Evolutionary conservation across 2,113 vertebrate genomes (phyloP), one percentile per base, ranked within the genome.

Genomic region (Varanus salvator): DNA sequence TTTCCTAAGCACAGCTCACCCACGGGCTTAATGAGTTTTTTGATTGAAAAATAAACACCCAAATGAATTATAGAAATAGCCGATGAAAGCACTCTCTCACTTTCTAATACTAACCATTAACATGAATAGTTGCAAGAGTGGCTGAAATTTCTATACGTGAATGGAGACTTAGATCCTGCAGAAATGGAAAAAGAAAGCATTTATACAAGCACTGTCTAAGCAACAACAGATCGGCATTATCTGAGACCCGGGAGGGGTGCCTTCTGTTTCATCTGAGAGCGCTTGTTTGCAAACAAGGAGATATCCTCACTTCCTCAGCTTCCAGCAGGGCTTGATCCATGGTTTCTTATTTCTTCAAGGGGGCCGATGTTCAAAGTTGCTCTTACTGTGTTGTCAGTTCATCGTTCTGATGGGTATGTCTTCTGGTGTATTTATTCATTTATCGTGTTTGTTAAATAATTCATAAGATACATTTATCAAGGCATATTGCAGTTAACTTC

Each of bases 11-110:
- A 94, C 82, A 91, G 88, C 93, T 95, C 80, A 90, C 80, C 90
- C 89, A 90, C 80, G 38, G 84, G 91, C 81, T 96, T 93, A 95
- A 95, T 94, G 90, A 92, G 84, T 38, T 94, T 94, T 90, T 91
- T n/a, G 80, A 89, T 93, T 92, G 1, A 78, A 94, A 93, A 87
- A 87, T 84, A 64, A 57, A 71, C 72, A 1, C 29, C 78, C 0
- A 1, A 92, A 88, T 54, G 75, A 92, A 89, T 91, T 6, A 76
- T 77, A 93, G 88, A 93, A 92, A 91, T 85, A 93, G 93, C 91
- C 90, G 94, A 71, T 96, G 93, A 94, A 92, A 93, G 95, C 90
- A 11, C 52, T 89, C 75, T 88, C 80, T 87, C 25, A 89, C 80
- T 88, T 77, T 87, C 19, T 91, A 77, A 92, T 91, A 34, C 76